Conservation (phyloP, 2,113 vertebrate species). For the Dinomys branickii region DNA sequence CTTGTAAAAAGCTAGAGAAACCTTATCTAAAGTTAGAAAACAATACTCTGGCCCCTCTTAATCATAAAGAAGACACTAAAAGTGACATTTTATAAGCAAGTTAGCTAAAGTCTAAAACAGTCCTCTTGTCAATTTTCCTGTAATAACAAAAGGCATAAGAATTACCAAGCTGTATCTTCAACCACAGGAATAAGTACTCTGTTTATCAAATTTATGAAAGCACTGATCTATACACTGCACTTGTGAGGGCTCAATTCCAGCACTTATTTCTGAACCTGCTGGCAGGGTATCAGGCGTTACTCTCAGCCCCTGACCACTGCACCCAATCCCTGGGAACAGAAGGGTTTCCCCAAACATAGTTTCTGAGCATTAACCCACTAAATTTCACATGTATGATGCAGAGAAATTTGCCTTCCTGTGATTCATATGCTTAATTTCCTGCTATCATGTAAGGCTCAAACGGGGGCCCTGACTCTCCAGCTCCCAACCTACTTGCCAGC, state of each 20-base stretch:
- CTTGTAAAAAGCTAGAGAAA: neutral
- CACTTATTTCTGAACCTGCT: neutral
- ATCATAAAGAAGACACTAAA: neutral
- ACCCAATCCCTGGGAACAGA: neutral
- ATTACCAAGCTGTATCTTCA: neutral
- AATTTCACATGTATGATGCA: neutral
- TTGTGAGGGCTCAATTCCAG: neutral
- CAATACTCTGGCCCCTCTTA: neutral
- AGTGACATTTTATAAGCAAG: neutral
- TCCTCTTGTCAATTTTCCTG: neutral
- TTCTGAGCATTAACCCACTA: neutral
- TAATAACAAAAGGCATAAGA: neutral
- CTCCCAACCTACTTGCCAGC: neutral
- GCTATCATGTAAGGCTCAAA: neutral
- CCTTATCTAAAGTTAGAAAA: conserved; percentile 3
- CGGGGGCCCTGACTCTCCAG: neutral
- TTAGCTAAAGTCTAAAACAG: neutral
- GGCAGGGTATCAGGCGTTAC: neutral
- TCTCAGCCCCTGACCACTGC: neutral
- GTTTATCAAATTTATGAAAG: neutral
- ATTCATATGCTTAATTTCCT: neutral
- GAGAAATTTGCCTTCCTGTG: neutral
- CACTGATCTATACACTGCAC: neutral
- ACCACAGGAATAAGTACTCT: neutral
- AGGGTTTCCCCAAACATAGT: neutral